A percentile compares a stretch with the other conserved stretches of the same genome.
phyloP scores from a whole-genome alignment of 2,113 vertebrate genomes.

The Mohoua ochrocephala region DNA sequence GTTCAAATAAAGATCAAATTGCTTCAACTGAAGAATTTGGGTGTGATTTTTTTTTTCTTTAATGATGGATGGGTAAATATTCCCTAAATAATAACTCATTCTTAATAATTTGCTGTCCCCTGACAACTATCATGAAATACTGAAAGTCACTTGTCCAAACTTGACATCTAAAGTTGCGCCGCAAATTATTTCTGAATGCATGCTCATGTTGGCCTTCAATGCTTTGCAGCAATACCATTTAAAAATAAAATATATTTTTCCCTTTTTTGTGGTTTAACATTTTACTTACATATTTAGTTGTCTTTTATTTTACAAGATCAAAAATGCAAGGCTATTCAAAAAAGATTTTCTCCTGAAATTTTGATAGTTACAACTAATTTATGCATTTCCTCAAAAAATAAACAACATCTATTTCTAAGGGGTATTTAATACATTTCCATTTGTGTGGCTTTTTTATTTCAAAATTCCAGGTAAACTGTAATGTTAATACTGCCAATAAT shows the following conservation, averaged over 20 bases:
- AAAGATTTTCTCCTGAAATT: background rate
- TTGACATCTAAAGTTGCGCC: rapidly evolving
- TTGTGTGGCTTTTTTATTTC: background rate
- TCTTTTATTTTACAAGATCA: background rate
- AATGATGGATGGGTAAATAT: background rate
- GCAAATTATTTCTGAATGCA: background rate
- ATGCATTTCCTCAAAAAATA: background rate
- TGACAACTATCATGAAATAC: background rate
- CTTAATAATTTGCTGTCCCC: background rate
- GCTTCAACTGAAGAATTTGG: background rate
- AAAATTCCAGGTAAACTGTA: background rate
- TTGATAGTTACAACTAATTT: background rate
- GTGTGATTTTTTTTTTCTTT: background rate
- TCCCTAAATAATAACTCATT: background rate
- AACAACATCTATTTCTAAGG: background rate
- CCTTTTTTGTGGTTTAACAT: background rate
- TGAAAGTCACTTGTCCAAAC: background rate
- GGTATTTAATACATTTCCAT: background rate
- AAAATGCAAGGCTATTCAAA: background rate
- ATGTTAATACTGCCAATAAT: background rate
- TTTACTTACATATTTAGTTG: background rate
- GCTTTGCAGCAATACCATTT: background rate
- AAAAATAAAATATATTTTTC: background rate
- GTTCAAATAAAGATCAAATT: background rate
- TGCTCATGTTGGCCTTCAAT: background rate